Percentiles rank a stretch among this genome's conserved stretches.
phyloP scores from a whole-genome alignment of 2,797 vertebrate species.

The Dromococcyx pavoninus region DNA sequence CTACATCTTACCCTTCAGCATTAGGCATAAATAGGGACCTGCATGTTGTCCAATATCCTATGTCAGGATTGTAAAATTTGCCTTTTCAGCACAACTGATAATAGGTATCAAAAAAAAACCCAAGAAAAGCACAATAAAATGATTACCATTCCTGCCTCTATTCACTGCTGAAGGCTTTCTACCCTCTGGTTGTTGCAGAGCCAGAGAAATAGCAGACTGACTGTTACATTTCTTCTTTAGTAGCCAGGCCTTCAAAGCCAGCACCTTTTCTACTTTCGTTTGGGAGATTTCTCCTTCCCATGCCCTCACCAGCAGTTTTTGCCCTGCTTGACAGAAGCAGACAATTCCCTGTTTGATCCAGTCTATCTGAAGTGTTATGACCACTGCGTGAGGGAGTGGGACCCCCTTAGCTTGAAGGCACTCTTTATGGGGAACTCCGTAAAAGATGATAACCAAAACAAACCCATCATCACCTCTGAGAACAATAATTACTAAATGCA shows the following conservation, averaged over 20 bases:
- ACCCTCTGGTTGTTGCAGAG: neutral
- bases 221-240: neutral
- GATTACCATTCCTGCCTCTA: neutral
- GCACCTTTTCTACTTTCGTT: neutral
- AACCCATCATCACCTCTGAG: neutral
- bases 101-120: neutral
- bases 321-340: neutral
- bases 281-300: neutral
- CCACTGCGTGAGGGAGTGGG: neutral
- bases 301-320: neutral
- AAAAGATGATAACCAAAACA: neutral
- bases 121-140: neutral
- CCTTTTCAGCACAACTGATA: neutral
- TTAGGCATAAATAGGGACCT: neutral
- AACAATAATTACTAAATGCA: neutral
- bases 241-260: neutral
- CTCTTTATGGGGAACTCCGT: neutral
- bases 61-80: conserved; percentile 4
- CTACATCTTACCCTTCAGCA: neutral
- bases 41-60: neutral
- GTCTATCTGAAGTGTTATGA: neutral
- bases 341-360: neutral
- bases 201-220: neutral
- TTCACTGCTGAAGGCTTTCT: neutral
- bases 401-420: neutral